These are phyloP conservation scores for Bos indicus DNA, from an alignment of 2,113 vertebrate species.

Conservation along the genomic window DNA sequence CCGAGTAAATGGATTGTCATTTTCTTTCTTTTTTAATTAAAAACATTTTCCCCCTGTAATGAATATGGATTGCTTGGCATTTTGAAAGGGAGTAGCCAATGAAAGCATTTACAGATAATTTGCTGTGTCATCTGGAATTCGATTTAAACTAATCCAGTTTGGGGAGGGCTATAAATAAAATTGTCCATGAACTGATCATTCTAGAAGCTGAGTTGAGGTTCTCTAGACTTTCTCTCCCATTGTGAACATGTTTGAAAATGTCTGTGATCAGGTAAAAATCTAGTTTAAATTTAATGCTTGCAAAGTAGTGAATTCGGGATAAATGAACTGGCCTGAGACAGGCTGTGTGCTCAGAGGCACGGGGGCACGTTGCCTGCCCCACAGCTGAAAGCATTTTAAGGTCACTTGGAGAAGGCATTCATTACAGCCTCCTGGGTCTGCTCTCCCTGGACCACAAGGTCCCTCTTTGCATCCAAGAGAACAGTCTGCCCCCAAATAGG, in stretches of 20 bases:
- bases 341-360: not conserved
- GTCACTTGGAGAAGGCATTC: not conserved
- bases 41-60: not conserved
- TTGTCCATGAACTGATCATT: not conserved
- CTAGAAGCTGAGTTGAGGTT: not conserved
- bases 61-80: not conserved
- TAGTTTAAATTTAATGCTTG: not conserved
- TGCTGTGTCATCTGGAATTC: not conserved
- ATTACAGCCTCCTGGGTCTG: not conserved
- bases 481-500: not conserved
- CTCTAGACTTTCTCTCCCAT: not conserved
- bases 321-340: not conserved
- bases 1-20: not conserved
- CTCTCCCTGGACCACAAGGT: not conserved
- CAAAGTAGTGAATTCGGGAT: not conserved
- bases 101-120: not conserved
- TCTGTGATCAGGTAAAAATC: not conserved
- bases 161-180: not conserved
- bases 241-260: not conserved
- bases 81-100: not conserved
- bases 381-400: not conserved
- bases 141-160: not conserved
- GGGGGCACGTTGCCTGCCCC: fast-evolving
- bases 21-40: not conserved
- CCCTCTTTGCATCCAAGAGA: not conserved